Evolutionary conservation across 1,140 invertebrate species (phyloP), one percentile per base, ranked within the genome.

Genomic region (Popillia japonica): DNA sequence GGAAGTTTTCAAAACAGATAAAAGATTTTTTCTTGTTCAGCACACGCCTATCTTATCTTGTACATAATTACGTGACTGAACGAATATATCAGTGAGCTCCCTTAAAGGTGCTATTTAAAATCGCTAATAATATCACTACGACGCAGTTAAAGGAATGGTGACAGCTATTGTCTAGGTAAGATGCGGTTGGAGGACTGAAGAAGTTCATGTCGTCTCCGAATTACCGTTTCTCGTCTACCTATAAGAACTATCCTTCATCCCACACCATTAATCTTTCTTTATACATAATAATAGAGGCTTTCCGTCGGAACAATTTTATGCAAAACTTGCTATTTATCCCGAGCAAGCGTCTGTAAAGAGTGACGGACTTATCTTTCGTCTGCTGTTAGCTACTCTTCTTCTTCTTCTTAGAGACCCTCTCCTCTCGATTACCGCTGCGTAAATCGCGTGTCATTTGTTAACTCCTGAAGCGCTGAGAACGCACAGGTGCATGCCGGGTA

Each of bases 381-480:
- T 27, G 20, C 61, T 20, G 22, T 8, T 22, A 34, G 20, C 61
- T 23, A 48, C 10, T 3, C 10, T n/a, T n/a, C 55, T n/a, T 68
- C 61, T 55, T 55, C 48, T 55, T n/a, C 48, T 55, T 55, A n/a
- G 14, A 17, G 20, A 34, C 61, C 61, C 20, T 68, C 27, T 68
- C 80, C 82, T 84, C 83, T 85, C 84, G 84, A 85, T 85, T 85
- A 85, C 84, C 82, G 82, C 6, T 17, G 61, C 82, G 80, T 81
- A 85, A 85, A 85, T 85, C 84, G 84, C 83, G 79, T 83, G 84
- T 84, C 84, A 85, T 85, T 85, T 85, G 84, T 85, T 83, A 83
- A 80, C 80, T 82, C 79, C 78, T 78, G 82, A 76, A 81, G 82
- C 82, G 82, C 80, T 83, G 83, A 81, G 83, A 84, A 83, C 75